phyloP scores from a whole-genome alignment of 2,113 vertebrate species.

The Chaenogobius annularis region DNA sequence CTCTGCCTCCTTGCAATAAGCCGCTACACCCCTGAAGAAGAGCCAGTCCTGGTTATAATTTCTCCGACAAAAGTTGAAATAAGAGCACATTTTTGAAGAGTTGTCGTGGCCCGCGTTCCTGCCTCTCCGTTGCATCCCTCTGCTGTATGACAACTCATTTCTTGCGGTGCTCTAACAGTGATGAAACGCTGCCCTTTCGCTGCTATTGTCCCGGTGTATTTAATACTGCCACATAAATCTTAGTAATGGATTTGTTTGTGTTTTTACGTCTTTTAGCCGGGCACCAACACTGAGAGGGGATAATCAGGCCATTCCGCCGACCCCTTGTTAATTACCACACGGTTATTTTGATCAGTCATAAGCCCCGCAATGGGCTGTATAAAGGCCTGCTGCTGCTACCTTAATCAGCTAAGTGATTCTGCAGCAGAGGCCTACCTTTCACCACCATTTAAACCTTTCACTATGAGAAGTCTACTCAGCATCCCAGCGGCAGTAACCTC shows the following conservation, averaged over 20 bases:
- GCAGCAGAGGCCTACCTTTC: slow-evolving; percentile 47
- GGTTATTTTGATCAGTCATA: slow-evolving; percentile 68
- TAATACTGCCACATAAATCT: slow-evolving; percentile 65
- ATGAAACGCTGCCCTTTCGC: slow-evolving; percentile 66
- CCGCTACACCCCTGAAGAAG: slow-evolving; percentile 17
- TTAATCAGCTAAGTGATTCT: slow-evolving; percentile 68
- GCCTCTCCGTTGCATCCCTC: slow-evolving; percentile 27
- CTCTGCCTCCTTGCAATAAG: slow-evolving; percentile 19
- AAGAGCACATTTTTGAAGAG: slow-evolving; percentile 37
- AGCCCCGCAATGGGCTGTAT: slow-evolving; percentile 56
- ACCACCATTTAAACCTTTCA: slow-evolving; percentile 51
- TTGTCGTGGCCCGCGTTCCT: slow-evolving; percentile 23
- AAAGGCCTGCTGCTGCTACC: slow-evolving; percentile 39
- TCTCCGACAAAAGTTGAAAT: slow-evolving; percentile 46
- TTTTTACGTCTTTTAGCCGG: slow-evolving; percentile 48
- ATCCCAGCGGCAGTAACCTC: slow-evolving; percentile 16
- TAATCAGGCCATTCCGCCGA: slow-evolving; percentile 49
- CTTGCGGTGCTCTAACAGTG: slow-evolving; percentile 49
- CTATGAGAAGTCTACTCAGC: slow-evolving; percentile 17
- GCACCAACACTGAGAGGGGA: slow-evolving; percentile 30
- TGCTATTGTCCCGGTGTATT: slow-evolving; percentile 61
- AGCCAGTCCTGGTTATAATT: slow-evolving; percentile 11
- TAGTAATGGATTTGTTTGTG: slow-evolving; percentile 68
- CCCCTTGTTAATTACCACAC: slow-evolving; percentile 59
- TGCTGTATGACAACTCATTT: slow-evolving; percentile 61